Base-by-base conservation (phyloP, 1,140 invertebrate species). In the Ceratosolen solmsi region DNA sequence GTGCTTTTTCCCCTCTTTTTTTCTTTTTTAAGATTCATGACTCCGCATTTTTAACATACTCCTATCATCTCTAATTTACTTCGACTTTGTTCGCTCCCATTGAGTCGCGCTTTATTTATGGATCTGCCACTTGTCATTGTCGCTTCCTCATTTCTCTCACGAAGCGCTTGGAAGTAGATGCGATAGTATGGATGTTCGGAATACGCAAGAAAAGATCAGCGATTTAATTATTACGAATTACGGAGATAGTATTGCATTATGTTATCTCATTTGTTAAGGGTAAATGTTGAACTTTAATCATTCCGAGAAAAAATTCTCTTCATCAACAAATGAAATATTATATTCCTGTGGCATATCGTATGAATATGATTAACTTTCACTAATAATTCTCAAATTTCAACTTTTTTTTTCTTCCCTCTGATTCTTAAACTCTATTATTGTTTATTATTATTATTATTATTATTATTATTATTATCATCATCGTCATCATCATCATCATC, bases 321-420 rank as follows among this genome's bases (percentile, higher is more conserved):
- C 30, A 38, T 68, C 36, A 38, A 38, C 36, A 68, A 68, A 38
- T 22, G 20, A 38, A 9, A 33, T 68, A 68, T 68, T 68, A 38
- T n/a, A 38, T 38, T 38, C 9, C 63, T 11, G 33, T 36, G 36
- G 13, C 20, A 38, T 38, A 68, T 68, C 63, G 15, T n/a, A 68
- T 38, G 63, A 68, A 68, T 68, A 68, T 25, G 63, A 68, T 68
- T 68, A 68, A 68, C 63, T 68, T 68, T 68, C 36, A 38, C 36
- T 68, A 36, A 68, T 63, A 63, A 63, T 63, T 63, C 60, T 63
- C 60, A 20, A 63, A 63, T 63, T 63, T 63, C 60, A 63, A 33
- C 27, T 30, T 20, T 63, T 54, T 54, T 20, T 60, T 33, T 63
- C 60, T 1, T 33, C 33, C 11, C 4, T 33, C 25, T 63, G 27